Conservation (phyloP, 2,888 invertebrate species). For the Ectobius pallidus region DNA sequence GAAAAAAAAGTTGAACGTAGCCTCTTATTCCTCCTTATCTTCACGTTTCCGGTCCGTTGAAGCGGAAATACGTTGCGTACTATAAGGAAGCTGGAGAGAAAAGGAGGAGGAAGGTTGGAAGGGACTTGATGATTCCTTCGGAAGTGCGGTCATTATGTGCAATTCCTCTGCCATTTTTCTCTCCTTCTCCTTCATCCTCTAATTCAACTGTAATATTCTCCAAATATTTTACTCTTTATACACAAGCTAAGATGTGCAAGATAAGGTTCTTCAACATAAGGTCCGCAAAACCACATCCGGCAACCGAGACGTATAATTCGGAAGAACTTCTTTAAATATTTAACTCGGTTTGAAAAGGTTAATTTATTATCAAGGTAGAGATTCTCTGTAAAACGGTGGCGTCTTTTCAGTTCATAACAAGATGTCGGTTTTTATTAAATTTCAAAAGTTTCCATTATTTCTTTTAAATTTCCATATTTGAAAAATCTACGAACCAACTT, state of each 20-base stretch:
- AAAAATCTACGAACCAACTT: too few relatives aligned
- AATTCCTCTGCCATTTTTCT: constrained; percentile 26
- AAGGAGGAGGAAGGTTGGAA: constrained; percentile 3
- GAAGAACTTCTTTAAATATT: too few relatives aligned
- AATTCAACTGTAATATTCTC: constrained; percentile 19
- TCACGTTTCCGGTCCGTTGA: constrained; percentile 56
- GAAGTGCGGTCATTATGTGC: constrained; percentile 40
- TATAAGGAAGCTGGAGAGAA: constrained; percentile 48
- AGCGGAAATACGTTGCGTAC: constrained; percentile 54
- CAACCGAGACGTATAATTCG: too few relatives aligned
- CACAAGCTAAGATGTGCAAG: neutral
- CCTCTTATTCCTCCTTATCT: constrained; percentile 51
- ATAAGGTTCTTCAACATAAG: too few relatives aligned
- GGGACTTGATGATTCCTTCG: constrained; percentile 36
- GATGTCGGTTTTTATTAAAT: too few relatives aligned
- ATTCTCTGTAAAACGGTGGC: too few relatives aligned
- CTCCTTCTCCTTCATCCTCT: constrained; percentile 8
- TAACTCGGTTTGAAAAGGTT: too few relatives aligned
- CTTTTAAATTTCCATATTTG: too few relatives aligned
- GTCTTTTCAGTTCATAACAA: too few relatives aligned
- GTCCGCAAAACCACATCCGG: too few relatives aligned
- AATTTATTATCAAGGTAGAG: too few relatives aligned
- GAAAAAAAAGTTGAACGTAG: constrained; percentile 28
- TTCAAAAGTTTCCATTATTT: too few relatives aligned
- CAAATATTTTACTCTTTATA: constrained; percentile 16